phyloP scores from a whole-genome alignment of 2,797 vertebrate species.

The Aphelocoma californica region DNA sequence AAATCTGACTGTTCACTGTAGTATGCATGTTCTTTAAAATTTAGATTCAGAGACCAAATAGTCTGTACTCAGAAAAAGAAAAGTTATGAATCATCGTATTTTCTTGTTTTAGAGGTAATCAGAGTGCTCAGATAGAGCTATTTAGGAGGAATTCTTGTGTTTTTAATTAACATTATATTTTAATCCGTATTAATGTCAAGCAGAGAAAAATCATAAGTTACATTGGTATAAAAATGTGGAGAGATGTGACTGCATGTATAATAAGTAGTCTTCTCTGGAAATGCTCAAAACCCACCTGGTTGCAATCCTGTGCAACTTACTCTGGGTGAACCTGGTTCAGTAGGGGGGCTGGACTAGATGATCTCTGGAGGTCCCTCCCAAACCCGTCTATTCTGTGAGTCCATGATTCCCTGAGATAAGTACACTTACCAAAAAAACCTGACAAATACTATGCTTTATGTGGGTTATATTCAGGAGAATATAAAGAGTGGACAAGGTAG shows the following conservation, averaged over 20 bases:
- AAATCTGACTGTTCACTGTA: not conserved
- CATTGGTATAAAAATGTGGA: not conserved
- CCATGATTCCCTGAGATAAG: not conserved
- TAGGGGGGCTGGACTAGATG: fast-evolving
- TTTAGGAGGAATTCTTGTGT: not conserved
- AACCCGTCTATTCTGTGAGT: not conserved
- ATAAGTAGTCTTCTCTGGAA: not conserved
- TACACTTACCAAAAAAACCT: not conserved
- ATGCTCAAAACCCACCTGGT: not conserved
- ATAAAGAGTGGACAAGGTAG: not conserved
- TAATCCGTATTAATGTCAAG: not conserved
- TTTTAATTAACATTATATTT: not conserved
- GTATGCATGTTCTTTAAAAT: not conserved
- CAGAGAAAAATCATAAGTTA: not conserved
- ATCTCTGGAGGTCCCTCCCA: not conserved
- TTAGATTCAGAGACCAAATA: not conserved
- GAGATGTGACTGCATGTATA: not conserved
- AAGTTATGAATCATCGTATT: not conserved
- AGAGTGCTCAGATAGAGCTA: not conserved
- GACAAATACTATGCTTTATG: not conserved
- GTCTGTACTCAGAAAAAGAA: not conserved
- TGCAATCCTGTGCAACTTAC: not conserved
- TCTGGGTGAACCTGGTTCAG: not conserved
- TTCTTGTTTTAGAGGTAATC: not conserved
- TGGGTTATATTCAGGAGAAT: not conserved